Evolutionary conservation across 2,888 invertebrate genomes (phyloP).

Genomic region (Melanargia galathea): DNA sequence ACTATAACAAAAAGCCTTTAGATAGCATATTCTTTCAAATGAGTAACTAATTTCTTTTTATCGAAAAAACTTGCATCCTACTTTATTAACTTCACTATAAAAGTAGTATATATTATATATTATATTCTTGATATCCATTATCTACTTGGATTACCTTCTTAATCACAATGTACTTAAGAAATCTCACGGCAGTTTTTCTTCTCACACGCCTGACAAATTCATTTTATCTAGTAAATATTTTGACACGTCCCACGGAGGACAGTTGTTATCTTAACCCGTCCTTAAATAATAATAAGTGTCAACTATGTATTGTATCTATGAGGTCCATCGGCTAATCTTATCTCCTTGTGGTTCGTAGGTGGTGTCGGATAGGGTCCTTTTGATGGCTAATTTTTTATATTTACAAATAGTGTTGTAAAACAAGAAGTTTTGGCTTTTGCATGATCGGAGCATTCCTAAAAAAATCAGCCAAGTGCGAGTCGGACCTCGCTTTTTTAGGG

Average conservation of each 20-base stretch:
- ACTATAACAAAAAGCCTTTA: too few species aligned
- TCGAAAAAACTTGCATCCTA: too few species aligned
- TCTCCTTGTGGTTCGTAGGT: conserved; percentile 51
- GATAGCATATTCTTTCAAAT: too few species aligned
- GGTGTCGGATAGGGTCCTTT: conserved; percentile 35
- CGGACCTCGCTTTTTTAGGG: too few species aligned
- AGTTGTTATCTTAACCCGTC: conserved; percentile 29
- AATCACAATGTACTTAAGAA: not conserved
- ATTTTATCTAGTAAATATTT: conserved; percentile 42
- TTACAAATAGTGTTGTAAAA: not conserved
- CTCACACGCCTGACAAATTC: conserved; percentile 9
- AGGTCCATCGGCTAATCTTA: conserved; percentile 56
- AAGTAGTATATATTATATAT: too few species aligned
- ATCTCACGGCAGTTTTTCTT: conserved; percentile 14
- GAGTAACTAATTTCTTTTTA: too few species aligned
- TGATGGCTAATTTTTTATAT: conserved; percentile 18
- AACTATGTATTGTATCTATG: conserved; percentile 38
- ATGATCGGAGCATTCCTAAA: too few species aligned
- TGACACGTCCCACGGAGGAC: conserved; percentile 33
- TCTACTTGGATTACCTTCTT: not conserved
- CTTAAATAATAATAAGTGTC: conserved; percentile 34
- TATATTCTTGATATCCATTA: too few species aligned
- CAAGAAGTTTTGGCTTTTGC: not conserved
- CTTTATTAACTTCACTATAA: too few species aligned
- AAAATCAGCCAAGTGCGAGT: too few species aligned